Percentiles rank a stretch among this genome's conserved stretches.
Conservation (phyloP, 1,140 invertebrate genomes). For the Bacillus rossius region DNA sequence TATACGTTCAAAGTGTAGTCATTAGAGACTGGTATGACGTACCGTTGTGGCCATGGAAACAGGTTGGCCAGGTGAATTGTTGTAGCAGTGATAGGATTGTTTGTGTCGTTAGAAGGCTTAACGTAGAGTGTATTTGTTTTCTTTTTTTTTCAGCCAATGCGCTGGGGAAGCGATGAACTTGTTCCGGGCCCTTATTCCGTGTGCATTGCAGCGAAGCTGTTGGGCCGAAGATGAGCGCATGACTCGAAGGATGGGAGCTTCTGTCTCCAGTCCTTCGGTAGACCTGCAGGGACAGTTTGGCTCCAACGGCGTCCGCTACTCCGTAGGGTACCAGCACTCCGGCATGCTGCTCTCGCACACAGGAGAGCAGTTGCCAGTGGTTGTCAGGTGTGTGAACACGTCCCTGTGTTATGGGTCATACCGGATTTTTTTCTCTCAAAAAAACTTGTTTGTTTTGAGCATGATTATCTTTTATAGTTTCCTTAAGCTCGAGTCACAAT, state of each 20-base stretch:
- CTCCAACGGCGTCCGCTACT: too few relatives aligned
- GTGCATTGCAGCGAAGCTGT: slow-evolving; percentile 52
- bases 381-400: slow-evolving; percentile 10
- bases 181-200: slow-evolving; percentile 52
- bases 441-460: too few relatives aligned
- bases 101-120: background rate
- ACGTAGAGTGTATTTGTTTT: background rate
- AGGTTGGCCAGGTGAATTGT: background rate
- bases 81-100: background rate
- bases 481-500: too few relatives aligned
- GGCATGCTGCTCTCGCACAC: background rate
- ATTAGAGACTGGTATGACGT: too few relatives aligned
- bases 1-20: background rate
- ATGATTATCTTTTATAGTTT: too few relatives aligned
- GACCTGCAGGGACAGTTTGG: slow-evolving; percentile 13
- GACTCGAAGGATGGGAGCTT: slow-evolving; percentile 41
- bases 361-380: slow-evolving; percentile 16
- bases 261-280: slow-evolving; percentile 21
- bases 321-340: background rate
- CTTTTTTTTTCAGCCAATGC: slow-evolving; percentile 41
- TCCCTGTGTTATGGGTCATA: too few relatives aligned
- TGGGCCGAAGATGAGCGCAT: slow-evolving; percentile 45
- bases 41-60: background rate
- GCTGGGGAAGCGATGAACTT: slow-evolving; percentile 55
- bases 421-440: too few relatives aligned